These are phyloP conservation scores for Dryococelus australis DNA, from an alignment of 2,888 invertebrate genomes.

Conservation along the genomic window DNA sequence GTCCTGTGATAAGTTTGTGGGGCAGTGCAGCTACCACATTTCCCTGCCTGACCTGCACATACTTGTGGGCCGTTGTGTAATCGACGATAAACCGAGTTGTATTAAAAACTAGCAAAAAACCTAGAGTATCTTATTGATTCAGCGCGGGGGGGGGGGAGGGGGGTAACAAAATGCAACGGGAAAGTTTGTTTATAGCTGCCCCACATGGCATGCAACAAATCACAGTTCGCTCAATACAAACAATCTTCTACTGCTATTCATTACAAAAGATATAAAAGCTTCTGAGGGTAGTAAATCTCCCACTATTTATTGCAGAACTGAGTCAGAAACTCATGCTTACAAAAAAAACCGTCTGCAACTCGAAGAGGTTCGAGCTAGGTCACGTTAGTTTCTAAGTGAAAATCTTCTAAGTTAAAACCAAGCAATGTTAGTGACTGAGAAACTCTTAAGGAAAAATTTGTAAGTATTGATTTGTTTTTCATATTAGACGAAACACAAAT, in stretches of 20 bases:
- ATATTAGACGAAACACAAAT: too few species aligned
- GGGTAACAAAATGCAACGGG: neutral
- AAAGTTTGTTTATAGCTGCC: neutral
- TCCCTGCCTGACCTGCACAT: too few species aligned
- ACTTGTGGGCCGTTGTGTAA: neutral
- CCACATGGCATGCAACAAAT: constrained; percentile 3
- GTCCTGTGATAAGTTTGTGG: too few species aligned
- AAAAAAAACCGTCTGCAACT: neutral
- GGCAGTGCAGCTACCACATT: too few species aligned
- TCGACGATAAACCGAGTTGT: neutral
- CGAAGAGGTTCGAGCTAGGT: neutral
- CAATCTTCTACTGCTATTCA: constrained; percentile 16
- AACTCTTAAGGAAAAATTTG: too few species aligned
- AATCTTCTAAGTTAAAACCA: neutral
- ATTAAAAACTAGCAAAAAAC: neutral
- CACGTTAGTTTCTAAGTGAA: neutral
- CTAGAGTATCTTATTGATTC: neutral
- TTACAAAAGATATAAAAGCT: neutral
- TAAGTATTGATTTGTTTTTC: too few species aligned
- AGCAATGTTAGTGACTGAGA: too few species aligned
- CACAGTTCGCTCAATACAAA: neutral
- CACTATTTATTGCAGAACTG: neutral
- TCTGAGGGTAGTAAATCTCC: neutral
- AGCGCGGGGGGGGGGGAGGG: neutral
- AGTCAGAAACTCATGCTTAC: neutral